Evolutionary conservation across 2,113 vertebrate species (phyloP).

Genomic region (Nesoenas mayeri): DNA sequence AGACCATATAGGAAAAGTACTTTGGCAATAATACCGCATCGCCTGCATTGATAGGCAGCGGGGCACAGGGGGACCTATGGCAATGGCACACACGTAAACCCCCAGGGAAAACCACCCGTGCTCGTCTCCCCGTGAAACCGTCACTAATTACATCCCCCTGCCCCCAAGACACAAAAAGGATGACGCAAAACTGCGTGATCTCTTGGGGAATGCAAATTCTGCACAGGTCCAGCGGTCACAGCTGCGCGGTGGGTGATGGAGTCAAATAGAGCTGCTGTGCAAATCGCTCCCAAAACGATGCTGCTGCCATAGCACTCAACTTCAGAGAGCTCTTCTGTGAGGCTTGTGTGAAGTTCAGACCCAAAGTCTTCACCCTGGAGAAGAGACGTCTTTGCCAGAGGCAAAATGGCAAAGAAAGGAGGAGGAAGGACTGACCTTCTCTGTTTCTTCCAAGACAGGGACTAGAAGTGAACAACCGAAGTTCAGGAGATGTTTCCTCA

Average conservation of each 20-base stretch:
- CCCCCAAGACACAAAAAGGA: accelerated
- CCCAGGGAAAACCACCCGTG: neutral
- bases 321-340: neutral
- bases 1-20: neutral
- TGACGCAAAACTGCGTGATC: neutral
- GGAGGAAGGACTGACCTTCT: neutral
- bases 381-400: neutral
- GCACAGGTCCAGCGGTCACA: neutral
- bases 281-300: neutral
- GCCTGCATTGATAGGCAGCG: accelerated
- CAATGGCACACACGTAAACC: accelerated
- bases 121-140: neutral
- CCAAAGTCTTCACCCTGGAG: neutral
- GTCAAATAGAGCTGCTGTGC: accelerated
- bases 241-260: neutral
- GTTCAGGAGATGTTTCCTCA: neutral
- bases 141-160: neutral
- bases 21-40: accelerated
- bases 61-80: accelerated
- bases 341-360: neutral
- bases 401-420: neutral
- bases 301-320: neutral
- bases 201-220: neutral
- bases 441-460: neutral
- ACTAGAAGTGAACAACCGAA: neutral